These are phyloP conservation scores for Lithobius niger DNA, from an alignment of 1,140 invertebrate genomes.

Conservation along the genomic window DNA sequence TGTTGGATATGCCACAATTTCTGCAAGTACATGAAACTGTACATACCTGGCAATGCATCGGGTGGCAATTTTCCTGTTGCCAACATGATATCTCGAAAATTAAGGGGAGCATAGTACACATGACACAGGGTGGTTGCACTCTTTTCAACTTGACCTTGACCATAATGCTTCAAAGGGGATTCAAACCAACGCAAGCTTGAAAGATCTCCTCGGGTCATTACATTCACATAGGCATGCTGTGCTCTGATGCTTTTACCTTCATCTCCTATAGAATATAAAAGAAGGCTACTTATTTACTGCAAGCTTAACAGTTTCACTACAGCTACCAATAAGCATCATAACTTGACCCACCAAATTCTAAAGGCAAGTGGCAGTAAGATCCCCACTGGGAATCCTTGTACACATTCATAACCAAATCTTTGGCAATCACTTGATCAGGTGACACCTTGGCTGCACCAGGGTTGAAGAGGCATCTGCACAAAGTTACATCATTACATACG, in stretches of 20 bases:
- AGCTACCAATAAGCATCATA: constrained; percentile 14
- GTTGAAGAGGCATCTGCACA: constrained; percentile 48
- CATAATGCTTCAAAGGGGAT: constrained; percentile 53
- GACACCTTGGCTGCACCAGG: constrained; percentile 30
- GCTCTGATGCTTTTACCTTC: constrained; percentile 28
- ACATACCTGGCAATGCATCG: constrained; percentile 71
- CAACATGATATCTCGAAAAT: constrained; percentile 96
- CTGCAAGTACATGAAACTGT: no score
- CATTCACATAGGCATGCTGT: constrained; percentile 86
- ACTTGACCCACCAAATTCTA: constrained; percentile 33
- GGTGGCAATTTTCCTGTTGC: constrained; percentile 89
- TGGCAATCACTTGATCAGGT: constrained; percentile 49
- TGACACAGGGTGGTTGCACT: constrained; percentile 51
- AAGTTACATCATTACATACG: no score
- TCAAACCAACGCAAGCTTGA: constrained; percentile 89
- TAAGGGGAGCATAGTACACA: constrained; percentile 86
- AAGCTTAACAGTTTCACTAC: background rate
- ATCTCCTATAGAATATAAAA: constrained; percentile 12
- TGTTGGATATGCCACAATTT: no score
- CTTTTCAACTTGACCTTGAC: constrained; percentile 28
- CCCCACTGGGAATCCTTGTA: constrained; percentile 67
- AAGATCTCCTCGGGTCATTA: constrained; percentile 74
- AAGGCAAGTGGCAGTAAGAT: constrained; percentile 57
- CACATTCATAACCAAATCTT: constrained; percentile 73
- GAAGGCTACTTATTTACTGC: constrained; percentile 12